Evolutionary conservation across 2,888 invertebrate genomes (phyloP).

Genomic region (Hirtodrosophila confusa): DNA sequence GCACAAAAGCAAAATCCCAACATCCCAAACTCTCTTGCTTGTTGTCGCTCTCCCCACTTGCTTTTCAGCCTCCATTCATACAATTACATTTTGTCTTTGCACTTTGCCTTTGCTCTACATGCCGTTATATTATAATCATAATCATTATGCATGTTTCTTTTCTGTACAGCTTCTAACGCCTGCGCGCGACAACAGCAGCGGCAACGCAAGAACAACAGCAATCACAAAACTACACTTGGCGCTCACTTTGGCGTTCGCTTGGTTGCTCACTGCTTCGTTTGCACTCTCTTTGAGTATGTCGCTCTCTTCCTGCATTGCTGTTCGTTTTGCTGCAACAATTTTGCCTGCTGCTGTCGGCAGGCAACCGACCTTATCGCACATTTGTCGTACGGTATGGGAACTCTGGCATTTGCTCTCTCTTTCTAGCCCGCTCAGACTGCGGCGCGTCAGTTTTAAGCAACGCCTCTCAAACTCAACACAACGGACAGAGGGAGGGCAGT

Average conservation of each 20-base stretch:
- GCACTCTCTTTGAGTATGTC: slow-evolving; percentile 23
- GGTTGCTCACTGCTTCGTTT: slow-evolving; percentile 11
- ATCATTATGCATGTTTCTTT: slow-evolving; percentile 62
- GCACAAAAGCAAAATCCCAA: slow-evolving; percentile 56
- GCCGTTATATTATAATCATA: slow-evolving; percentile 70
- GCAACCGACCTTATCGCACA: slow-evolving; percentile 69
- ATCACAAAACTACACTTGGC: slow-evolving; percentile 31
- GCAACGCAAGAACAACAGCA: slow-evolving; percentile 21
- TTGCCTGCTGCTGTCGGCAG: slow-evolving; percentile 35
- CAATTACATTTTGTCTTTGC: slow-evolving; percentile 59
- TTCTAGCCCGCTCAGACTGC: slow-evolving; percentile 46
- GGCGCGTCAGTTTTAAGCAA: slow-evolving; percentile 67
- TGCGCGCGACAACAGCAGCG: slow-evolving; percentile 24
- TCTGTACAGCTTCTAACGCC: slow-evolving; percentile 61
- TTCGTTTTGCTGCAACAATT: slow-evolving; percentile 23
- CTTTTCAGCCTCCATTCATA: slow-evolving; percentile 45
- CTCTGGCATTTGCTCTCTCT: slow-evolving; percentile 31
- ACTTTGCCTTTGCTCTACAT: slow-evolving; percentile 66
- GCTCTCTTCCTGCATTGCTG: slow-evolving; percentile 38
- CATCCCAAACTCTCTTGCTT: slow-evolving; percentile 43
- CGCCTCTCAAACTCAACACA: slow-evolving; percentile 64
- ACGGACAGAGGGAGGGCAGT: slow-evolving; percentile 45
- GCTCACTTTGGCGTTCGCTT: slow-evolving; percentile 24
- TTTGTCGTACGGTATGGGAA: slow-evolving; percentile 23
- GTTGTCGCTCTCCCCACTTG: slow-evolving; percentile 22